Percentiles rank a stretch among this genome's conserved stretches.
phyloP scores from a whole-genome alignment of 2,797 vertebrate species.

The Trichosurus vulpecula region DNA sequence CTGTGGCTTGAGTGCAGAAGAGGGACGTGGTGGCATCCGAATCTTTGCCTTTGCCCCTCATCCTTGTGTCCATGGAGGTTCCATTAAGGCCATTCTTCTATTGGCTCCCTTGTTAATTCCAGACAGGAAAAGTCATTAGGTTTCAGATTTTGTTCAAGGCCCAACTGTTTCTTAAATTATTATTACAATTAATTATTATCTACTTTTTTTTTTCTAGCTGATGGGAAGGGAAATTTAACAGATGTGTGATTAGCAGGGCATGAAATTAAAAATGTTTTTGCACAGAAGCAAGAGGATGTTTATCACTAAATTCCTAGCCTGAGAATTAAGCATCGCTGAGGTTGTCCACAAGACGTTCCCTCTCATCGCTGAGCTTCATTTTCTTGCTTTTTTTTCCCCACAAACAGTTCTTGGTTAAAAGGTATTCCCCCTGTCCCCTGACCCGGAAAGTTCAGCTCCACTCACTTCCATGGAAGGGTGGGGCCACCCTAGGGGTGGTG shows the following conservation, averaged over 20 bases:
- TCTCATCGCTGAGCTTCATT: slow-evolving; percentile 43
- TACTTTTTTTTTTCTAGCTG: slow-evolving; percentile 73
- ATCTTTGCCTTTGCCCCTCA: not conserved
- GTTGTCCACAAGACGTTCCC: slow-evolving; percentile 51
- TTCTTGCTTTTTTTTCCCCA: not conserved
- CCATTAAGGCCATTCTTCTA: not conserved
- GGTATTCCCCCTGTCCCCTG: not conserved
- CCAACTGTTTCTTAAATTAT: slow-evolving; percentile 79
- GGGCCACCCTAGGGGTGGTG: not conserved
- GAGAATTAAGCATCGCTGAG: slow-evolving; percentile 78
- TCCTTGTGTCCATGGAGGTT: not conserved
- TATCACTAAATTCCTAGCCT: slow-evolving; percentile 79
- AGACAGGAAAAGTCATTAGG: slow-evolving; percentile 76
- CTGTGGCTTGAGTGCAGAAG: too few species aligned
- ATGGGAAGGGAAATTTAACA: slow-evolving; percentile 81
- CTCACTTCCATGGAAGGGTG: not conserved
- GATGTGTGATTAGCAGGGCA: slow-evolving; percentile 86
- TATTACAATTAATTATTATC: slow-evolving; percentile 83
- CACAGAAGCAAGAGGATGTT: slow-evolving; percentile 82
- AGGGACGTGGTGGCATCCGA: fast-evolving
- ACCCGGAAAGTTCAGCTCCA: not conserved
- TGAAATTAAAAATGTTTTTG: slow-evolving; percentile 87
- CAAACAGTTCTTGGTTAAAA: slow-evolving; percentile 45
- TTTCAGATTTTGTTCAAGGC: slow-evolving; percentile 79
- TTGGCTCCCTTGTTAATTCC: slow-evolving; percentile 53